phyloP scores from a whole-genome alignment of 2,113 vertebrate species.

The Gyps fulvus region DNA sequence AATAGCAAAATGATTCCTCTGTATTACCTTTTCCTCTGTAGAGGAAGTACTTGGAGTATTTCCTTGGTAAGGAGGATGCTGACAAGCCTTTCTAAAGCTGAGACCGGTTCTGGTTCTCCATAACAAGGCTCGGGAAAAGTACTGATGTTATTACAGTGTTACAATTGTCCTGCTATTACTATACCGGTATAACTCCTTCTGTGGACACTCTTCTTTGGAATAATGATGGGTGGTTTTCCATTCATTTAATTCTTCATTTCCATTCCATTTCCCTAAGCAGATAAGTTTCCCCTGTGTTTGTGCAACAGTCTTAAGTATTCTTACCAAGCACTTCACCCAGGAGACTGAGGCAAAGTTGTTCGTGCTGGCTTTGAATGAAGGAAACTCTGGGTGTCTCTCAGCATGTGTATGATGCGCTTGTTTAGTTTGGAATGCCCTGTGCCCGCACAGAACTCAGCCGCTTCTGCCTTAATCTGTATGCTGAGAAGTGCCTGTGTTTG shows the following conservation, averaged over 20 bases:
- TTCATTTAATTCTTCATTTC: constrained; percentile 13
- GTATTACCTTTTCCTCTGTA: background rate
- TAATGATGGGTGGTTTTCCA: constrained; percentile 2
- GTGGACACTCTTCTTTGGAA: background rate
- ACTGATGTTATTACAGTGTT: background rate
- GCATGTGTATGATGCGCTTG: background rate
- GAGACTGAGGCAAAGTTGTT: background rate
- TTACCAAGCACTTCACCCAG: background rate
- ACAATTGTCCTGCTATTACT: background rate
- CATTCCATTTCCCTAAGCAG: constrained; percentile 15
- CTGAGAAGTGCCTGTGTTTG: background rate
- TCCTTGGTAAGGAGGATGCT: background rate
- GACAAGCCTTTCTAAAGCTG: background rate
- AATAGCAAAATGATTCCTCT: background rate
- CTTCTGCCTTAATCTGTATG: background rate
- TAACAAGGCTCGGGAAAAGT: background rate
- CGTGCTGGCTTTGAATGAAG: background rate
- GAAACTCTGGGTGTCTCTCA: background rate
- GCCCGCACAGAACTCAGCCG: background rate
- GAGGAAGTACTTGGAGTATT: background rate
- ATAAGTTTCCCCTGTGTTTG: background rate
- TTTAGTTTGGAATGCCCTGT: background rate
- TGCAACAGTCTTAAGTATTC: background rate
- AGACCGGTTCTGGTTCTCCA: background rate
- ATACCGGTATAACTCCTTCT: background rate